Percentiles rank a stretch among this genome's conserved stretches.
Conservation (phyloP, 2,797 vertebrate species). For the Meda fulgida region DNA sequence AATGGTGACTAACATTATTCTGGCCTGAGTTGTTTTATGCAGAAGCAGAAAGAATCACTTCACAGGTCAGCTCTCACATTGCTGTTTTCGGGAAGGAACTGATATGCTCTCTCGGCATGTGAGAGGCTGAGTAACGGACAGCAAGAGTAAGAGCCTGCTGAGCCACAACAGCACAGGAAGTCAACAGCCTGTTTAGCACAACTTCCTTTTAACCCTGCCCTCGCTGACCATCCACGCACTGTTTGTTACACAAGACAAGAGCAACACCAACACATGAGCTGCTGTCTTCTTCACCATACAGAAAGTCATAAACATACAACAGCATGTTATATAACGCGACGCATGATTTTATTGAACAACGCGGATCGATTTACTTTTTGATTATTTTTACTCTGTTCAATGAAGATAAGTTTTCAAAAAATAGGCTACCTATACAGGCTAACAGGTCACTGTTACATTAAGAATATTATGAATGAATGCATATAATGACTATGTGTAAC, state of each 20-base stretch:
- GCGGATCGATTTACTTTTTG: not conserved
- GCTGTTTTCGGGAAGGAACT: conserved; percentile 64
- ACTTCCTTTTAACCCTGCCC: conserved; percentile 77
- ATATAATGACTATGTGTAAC: not conserved
- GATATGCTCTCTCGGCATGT: conserved; percentile 49
- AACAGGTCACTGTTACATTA: not conserved
- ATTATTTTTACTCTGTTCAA: not conserved
- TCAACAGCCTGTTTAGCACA: conserved; percentile 62
- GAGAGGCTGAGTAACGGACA: conserved; percentile 60
- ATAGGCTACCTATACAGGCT: not conserved
- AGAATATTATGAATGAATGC: not conserved
- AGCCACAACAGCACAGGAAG: conserved; percentile 65
- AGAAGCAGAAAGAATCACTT: conserved; percentile 48
- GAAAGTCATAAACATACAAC: not conserved
- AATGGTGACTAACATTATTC: not conserved
- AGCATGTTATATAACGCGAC: not conserved
- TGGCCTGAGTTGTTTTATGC: not conserved
- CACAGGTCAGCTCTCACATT: conserved; percentile 34
- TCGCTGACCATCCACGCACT: conserved; percentile 31
- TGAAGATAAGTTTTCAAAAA: not conserved
- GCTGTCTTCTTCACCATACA: no score
- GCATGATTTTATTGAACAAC: not conserved
- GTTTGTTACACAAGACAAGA: conserved; percentile 22
- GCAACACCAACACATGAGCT: not conserved
- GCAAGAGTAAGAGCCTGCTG: conserved; percentile 46